Evolutionary conservation across 2,888 invertebrate genomes (phyloP), one percentile per base, ranked within the genome.

Genomic region (Papilio gigon): DNA sequence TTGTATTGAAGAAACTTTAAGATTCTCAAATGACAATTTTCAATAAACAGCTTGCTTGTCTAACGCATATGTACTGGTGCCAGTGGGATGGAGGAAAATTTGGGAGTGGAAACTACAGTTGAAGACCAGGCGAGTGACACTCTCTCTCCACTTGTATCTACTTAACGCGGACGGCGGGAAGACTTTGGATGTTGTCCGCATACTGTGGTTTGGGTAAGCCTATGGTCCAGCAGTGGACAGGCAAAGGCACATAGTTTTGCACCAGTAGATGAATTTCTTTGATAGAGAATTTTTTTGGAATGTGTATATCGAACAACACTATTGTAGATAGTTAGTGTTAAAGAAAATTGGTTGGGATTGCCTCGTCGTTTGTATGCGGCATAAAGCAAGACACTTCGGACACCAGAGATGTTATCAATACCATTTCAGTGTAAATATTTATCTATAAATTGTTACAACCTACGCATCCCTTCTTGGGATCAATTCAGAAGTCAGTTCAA

Each of bases 301-400:
- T 37, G 11, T 9, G 25, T 22, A 8, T 17, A 53, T 30, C 4
- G 58, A 22, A 14, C 58, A 65, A 35, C 65, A 58, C 65, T 59
- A 65, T 5, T 11, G 35, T n/a, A 35, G 35, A 71, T 68, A 69
- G 75, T 75, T 75, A 76, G 75, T 76, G 76, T 73, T 73, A 72
- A 71, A 76, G 74, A n/a, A 74, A 78, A 78, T 79, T 77, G 76
- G 74, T 70, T 71, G 73, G 73, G 75, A 80, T 76, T 77, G 76
- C 74, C 67, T 75, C 74, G 72, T 72, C 69, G 73, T 75, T 62
- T 58, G 70, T 67, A 40, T 42, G 17, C 20, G 22, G 25, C 35
- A 50, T 59, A 60, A 37, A 59, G 20, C 25, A 44, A 66, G 59
- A 59, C 65, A 65, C 35, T 25, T 47, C 11, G 37, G 66, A 47